Evolutionary conservation across 2,113 vertebrate species (phyloP).

Genomic region (Phodopus roborovskii): DNA sequence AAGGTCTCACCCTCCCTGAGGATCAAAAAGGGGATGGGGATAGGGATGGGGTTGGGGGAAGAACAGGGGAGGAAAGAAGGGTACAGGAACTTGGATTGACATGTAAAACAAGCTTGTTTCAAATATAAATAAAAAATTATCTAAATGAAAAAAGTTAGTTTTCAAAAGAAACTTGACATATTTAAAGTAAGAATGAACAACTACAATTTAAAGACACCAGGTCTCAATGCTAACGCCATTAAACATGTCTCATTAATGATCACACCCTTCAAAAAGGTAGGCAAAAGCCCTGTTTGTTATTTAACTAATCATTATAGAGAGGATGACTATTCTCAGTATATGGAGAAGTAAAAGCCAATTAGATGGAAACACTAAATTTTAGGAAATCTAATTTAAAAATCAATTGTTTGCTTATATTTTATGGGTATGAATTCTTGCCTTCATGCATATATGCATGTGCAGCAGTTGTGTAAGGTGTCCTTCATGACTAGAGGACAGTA

Average conservation of each 20-base stretch:
- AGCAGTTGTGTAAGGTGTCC: not conserved
- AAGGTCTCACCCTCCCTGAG: too few species aligned
- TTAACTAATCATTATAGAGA: not conserved
- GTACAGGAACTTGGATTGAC: too few species aligned
- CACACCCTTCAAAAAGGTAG: not conserved
- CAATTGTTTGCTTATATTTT: not conserved
- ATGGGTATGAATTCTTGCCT: not conserved
- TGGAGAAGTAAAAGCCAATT: not conserved
- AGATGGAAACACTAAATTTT: not conserved
- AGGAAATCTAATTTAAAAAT: not conserved
- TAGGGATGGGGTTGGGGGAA: too few species aligned
- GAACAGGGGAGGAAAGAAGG: too few species aligned
- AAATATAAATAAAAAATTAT: too few species aligned
- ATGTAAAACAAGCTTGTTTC: too few species aligned
- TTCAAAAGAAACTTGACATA: not conserved
- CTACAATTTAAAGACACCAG: not conserved
- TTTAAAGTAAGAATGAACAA: slow-evolving; percentile 12
- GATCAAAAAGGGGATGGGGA: too few species aligned
- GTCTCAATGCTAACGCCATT: not conserved
- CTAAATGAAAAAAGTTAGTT: not conserved
- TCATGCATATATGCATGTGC: not conserved
- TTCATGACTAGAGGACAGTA: not conserved
- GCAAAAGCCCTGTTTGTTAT: not conserved
- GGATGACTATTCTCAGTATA: not conserved
- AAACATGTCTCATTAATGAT: not conserved